Evolutionary conservation across 2,888 invertebrate genomes (phyloP).

Genomic region (Andrena flavipes): DNA sequence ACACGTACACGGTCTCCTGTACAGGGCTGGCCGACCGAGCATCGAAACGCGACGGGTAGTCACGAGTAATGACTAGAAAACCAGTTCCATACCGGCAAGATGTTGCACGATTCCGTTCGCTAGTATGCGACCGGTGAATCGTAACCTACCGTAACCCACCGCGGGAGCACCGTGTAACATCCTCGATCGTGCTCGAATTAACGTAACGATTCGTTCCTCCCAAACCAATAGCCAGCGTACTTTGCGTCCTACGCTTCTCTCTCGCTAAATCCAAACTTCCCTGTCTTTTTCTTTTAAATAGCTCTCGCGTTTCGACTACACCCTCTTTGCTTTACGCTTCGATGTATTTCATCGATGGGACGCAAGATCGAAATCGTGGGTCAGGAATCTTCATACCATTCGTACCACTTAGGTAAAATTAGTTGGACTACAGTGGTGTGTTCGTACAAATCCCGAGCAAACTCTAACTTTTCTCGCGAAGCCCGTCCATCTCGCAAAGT

Average conservation of each 20-base stretch:
- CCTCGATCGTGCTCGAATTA: constrained; percentile 43
- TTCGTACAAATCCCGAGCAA: background rate
- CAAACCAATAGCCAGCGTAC: background rate
- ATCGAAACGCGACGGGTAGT: constrained; percentile 71
- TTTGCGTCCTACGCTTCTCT: background rate
- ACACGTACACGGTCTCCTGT: background rate
- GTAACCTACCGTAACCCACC: constrained; percentile 19
- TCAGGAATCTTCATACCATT: no score
- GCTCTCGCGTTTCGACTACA: background rate
- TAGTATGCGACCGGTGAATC: constrained; percentile 49
- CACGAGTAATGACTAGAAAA: constrained; percentile 76
- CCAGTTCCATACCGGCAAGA: constrained; percentile 69
- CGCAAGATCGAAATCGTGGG: no score
- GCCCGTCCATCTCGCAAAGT: constrained; percentile 3
- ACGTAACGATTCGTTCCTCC: constrained; percentile 15
- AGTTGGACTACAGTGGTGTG: background rate
- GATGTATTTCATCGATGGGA: no score
- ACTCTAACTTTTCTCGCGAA: background rate
- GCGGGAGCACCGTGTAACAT: constrained; percentile 20
- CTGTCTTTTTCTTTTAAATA: background rate
- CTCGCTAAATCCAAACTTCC: background rate
- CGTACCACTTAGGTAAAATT: no score
- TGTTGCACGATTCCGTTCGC: constrained; percentile 49
- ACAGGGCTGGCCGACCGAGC: constrained; percentile 51
- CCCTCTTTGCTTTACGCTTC: background rate